Percentiles rank a stretch among this genome's conserved stretches.
phyloP scores from a whole-genome alignment of 2,113 vertebrate species.

The Alligator sinensis region DNA sequence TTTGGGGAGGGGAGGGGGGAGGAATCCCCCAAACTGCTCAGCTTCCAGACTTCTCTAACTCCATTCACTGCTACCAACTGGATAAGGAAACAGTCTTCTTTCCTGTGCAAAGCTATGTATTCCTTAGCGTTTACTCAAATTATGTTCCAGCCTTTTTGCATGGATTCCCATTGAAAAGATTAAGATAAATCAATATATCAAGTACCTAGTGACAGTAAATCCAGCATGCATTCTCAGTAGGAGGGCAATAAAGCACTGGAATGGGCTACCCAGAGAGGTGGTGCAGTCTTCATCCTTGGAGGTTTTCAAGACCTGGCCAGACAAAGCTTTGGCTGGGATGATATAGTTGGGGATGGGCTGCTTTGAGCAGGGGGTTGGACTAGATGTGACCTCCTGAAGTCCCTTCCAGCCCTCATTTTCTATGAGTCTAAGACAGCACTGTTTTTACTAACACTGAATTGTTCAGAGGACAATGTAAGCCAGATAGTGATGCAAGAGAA shows the following conservation, averaged over 20 bases:
- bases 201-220: conserved; percentile 48
- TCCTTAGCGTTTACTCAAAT: conserved; percentile 51
- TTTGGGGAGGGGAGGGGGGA: background rate
- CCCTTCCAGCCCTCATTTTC: no score
- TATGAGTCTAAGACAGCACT: background rate
- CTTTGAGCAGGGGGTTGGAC: no score
- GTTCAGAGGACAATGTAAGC: background rate
- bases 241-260: background rate
- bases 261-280: no score
- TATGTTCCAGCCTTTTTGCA: conserved; percentile 17
- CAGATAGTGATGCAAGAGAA: background rate
- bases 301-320: no score
- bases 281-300: no score
- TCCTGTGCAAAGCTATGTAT: background rate
- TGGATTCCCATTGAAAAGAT: conserved; percentile 46
- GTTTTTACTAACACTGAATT: no score
- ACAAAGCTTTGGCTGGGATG: no score
- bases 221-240: background rate
- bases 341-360: no score
- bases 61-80: background rate
- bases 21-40: background rate
- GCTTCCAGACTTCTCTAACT: background rate
- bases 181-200: conserved; percentile 52
- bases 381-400: no score
- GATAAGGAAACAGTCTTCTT: conserved; percentile 16